Evolutionary conservation across 2,797 vertebrate species (phyloP).

Genomic region (Gambelia wislizenii): DNA sequence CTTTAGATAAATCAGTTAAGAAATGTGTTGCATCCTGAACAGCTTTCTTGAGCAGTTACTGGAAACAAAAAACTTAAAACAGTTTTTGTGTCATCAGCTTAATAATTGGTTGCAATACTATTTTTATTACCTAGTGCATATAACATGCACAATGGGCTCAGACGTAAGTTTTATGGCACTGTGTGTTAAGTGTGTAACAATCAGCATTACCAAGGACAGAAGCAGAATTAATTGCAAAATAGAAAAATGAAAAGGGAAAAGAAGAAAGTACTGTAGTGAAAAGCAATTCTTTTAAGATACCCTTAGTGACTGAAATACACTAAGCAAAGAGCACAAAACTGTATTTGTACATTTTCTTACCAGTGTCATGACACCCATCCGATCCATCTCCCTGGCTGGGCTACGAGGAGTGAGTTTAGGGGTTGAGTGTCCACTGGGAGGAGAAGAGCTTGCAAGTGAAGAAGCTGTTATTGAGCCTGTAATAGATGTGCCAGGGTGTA

Average conservation of each 20-base stretch:
- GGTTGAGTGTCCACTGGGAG: slow-evolving; percentile 96
- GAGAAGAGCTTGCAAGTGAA: slow-evolving; percentile 95
- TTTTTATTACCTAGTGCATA: slow-evolving; percentile 2
- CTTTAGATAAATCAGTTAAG: background rate
- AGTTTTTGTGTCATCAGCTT: background rate
- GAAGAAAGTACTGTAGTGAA: slow-evolving; percentile 23
- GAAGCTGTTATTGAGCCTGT: slow-evolving; percentile 96
- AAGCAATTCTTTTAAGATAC: background rate
- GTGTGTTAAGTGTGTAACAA: background rate
- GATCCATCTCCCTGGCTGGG: slow-evolving; percentile 95
- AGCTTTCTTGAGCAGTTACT: background rate
- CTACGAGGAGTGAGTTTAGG: slow-evolving; percentile 96
- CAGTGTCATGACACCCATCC: slow-evolving; percentile 98
- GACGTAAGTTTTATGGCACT: background rate
- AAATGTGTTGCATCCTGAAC: background rate
- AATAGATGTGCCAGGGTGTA: slow-evolving; percentile 93
- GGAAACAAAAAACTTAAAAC: slow-evolving; percentile 24
- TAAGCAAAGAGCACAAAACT: slow-evolving; percentile 20
- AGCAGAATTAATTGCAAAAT: background rate
- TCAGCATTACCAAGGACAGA: background rate
- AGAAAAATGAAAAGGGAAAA: slow-evolving; percentile 12
- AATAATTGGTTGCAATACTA: background rate
- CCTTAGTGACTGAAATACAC: slow-evolving; percentile 19
- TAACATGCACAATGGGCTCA: background rate
- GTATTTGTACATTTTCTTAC: slow-evolving; percentile 74